Evolutionary conservation across 2,888 invertebrate genomes (phyloP).

Genomic region (Megastigmus dorsalis): DNA sequence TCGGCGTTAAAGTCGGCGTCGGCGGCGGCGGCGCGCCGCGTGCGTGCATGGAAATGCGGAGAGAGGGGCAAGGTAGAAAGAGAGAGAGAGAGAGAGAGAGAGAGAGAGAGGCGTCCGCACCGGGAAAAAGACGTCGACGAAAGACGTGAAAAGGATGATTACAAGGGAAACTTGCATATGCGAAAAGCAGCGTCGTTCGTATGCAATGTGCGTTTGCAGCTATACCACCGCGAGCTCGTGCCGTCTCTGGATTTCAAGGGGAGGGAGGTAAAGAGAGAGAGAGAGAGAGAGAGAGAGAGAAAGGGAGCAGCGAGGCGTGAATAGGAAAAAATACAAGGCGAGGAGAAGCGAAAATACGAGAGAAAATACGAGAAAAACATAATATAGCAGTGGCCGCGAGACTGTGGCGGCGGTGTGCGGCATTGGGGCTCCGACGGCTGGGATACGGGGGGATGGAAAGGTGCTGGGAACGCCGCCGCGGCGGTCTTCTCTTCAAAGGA

Average conservation of each 20-base stretch:
- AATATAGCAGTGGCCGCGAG: too few relatives aligned
- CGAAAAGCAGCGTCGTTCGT: neutral
- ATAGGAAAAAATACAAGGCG: constrained; percentile 7
- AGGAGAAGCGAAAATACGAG: neutral
- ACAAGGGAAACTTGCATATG: constrained; percentile 15
- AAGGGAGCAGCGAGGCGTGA: constrained; percentile 7
- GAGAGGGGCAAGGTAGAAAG: too few relatives aligned
- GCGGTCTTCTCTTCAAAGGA: constrained; percentile 26
- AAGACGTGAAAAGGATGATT: constrained; percentile 32
- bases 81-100: too few relatives aligned
- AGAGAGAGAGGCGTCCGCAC: too few relatives aligned
- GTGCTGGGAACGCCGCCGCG: neutral
- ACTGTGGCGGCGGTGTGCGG: neutral
- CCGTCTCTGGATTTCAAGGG: neutral
- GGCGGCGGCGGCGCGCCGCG: too few relatives aligned
- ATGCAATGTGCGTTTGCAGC: constrained; percentile 17
- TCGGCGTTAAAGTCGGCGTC: too few relatives aligned
- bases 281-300: neutral
- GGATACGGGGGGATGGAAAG: neutral
- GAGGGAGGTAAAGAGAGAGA: constrained; percentile 11
- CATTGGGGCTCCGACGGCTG: neutral
- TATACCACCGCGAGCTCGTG: neutral
- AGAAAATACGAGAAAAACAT: neutral
- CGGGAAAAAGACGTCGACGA: neutral
- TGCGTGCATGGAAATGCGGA: constrained; percentile 1